Evolutionary conservation across 2,888 invertebrate genomes (phyloP), one percentile per base, ranked within the genome.

Genomic region (Andrena hattorfiana): DNA sequence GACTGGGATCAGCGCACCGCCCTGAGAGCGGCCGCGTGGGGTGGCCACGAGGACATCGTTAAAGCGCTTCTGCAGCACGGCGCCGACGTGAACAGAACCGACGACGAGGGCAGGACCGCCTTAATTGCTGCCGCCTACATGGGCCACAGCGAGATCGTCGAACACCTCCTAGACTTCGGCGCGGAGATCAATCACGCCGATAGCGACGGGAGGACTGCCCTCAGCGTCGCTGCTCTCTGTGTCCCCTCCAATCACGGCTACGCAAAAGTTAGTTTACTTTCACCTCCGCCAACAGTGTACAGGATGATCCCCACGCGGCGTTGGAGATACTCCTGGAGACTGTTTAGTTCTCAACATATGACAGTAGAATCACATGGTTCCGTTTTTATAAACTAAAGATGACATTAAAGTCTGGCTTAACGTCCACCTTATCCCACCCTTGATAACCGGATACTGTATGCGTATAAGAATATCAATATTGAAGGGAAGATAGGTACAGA

Each of bases 91-190:
- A 98, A 98, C 94, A 95, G 96, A 28, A 97, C 98, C 2, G 99
- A 99, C 94, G 97, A 97, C 42, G 98, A 98, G 93, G 98, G 97
- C 20, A 96, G 99, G 85, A 99, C 99, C 0, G 98, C 99, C 0
- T 95, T 99, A 60, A 97, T 99, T 85, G 99, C 99, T 0, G 98
- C 99, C 23, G 98, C 99, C 0, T 99, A 99, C 94, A 99, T 99
- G 99, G 98, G 98, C 0, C 98, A 98, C 94, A 97, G 97, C n/a
- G 97, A 98, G 91, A 98, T 98, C 83, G 98, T 98, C 32, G 96
- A 97, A 82, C 97, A 97, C 85, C 94, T 98, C 59, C 94, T 98
- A 10, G 97, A 97, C 88, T 97, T 96, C 80, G 97, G 97, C 1
- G 98, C 98, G 0, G 95, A 96, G 90, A 96, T 98, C 28, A 97